Conservation (phyloP, 2,888 invertebrate species). For the Stomorhina lunata region DNA sequence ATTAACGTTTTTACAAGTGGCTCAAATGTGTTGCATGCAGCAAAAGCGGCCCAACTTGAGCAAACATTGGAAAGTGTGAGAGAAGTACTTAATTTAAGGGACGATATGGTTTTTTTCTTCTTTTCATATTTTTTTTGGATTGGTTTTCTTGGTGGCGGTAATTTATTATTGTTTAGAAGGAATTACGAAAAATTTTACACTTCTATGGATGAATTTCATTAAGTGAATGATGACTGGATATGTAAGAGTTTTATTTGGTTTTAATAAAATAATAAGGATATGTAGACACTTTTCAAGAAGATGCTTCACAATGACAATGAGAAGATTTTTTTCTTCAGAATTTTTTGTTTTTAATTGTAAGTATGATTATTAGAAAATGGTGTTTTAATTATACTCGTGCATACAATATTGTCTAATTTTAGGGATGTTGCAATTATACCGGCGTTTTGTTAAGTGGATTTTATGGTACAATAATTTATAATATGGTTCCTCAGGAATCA, state of each 20-base stretch:
- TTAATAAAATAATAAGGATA: slow-evolving; percentile 62
- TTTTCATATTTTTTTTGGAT: neutral
- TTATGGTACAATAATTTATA: neutral
- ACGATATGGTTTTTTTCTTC: slow-evolving; percentile 13
- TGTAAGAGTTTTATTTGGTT: neutral
- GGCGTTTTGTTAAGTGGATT: neutral
- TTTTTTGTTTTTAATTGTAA: slow-evolving; percentile 43
- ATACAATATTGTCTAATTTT: too few species aligned
- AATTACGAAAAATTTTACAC: neutral
- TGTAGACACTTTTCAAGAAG: slow-evolving; percentile 49
- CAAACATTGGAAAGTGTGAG: slow-evolving; percentile 15
- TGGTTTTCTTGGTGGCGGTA: slow-evolving; percentile 32
- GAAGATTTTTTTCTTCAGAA: slow-evolving; percentile 3
- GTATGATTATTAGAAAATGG: slow-evolving; percentile 34
- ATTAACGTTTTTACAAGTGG: slow-evolving; percentile 77
- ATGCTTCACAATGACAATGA: slow-evolving; percentile 55
- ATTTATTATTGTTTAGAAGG: slow-evolving; percentile 21
- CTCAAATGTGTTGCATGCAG: slow-evolving; percentile 68
- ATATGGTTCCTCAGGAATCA: neutral
- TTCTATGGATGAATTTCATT: too few species aligned
- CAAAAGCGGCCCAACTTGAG: slow-evolving; percentile 23
- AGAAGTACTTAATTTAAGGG: slow-evolving; percentile 59
- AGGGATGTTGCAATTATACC: neutral
- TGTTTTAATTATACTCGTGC: neutral
- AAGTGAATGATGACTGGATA: neutral